A percentile compares a stretch with the other conserved stretches of the same genome.
Conservation (phyloP, 2,113 vertebrate species). For the Plestiodon gilberti region DNA sequence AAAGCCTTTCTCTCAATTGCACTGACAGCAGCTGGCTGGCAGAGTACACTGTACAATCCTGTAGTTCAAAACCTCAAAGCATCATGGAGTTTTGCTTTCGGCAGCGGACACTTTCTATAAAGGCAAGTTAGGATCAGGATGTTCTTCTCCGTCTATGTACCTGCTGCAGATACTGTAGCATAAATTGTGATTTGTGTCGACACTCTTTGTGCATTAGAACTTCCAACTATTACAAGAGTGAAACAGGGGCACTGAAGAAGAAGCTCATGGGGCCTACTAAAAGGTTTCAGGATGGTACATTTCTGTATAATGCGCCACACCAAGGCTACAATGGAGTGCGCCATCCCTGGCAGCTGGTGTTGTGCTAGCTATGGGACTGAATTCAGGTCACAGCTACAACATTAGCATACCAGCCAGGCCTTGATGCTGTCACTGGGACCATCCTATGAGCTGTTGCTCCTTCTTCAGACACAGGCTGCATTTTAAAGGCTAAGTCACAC, state of each 20-base stretch:
- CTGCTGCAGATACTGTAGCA: background rate
- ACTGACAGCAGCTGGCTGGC: background rate
- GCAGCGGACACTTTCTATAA: background rate
- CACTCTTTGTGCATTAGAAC: background rate
- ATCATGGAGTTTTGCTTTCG: background rate
- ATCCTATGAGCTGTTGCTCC: background rate
- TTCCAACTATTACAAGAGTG: background rate
- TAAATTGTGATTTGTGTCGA: background rate
- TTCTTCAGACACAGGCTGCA: background rate
- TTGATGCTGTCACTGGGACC: too few relatives aligned
- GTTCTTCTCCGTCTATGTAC: background rate
- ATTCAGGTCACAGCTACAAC: background rate
- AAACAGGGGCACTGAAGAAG: background rate
- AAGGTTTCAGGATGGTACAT: background rate
- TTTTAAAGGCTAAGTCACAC: background rate
- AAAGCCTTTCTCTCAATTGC: conserved; percentile 23
- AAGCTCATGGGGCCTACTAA: background rate
- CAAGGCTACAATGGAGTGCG: background rate
- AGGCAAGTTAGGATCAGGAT: background rate
- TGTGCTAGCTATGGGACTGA: background rate
- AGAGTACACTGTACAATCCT: background rate
- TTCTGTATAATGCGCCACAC: background rate
- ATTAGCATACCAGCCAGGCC: background rate
- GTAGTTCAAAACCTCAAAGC: background rate
- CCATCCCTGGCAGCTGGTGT: background rate